These are phyloP conservation scores for Psylliodes chrysocephalus DNA, from an alignment of 2,888 invertebrate genomes.

Conservation along the genomic window DNA sequence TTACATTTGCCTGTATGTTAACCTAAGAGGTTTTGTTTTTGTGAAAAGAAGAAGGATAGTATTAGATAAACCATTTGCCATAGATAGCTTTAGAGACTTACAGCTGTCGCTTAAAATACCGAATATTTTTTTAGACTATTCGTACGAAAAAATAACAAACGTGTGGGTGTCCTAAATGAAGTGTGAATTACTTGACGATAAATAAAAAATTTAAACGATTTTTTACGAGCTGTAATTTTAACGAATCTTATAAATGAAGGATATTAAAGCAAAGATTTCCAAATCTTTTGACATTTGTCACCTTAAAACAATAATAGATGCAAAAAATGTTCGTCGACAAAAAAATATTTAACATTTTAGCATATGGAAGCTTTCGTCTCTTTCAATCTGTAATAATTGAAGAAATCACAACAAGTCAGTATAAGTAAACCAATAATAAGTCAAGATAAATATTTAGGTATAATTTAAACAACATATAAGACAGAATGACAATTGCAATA, in stretches of 20 bases:
- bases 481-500: too few relatives aligned
- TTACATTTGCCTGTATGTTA: neutral
- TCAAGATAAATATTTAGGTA: too few relatives aligned
- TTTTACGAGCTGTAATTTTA: neutral
- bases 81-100: neutral
- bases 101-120: slow-evolving; percentile 3
- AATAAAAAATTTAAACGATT: neutral
- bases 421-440: too few relatives aligned
- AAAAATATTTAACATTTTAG: neutral
- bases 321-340: neutral
- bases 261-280: neutral
- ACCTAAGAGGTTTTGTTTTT: too few relatives aligned
- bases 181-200: neutral
- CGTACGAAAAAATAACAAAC: neutral
- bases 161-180: neutral
- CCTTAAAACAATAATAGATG: neutral
- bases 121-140: neutral
- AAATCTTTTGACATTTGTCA: neutral
- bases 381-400: slow-evolving; percentile 8
- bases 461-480: too few relatives aligned
- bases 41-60: too few relatives aligned
- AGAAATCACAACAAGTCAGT: slow-evolving; percentile 5
- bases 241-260: neutral
- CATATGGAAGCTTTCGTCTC: slow-evolving; percentile 4
- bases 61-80: too few relatives aligned